Evolutionary conservation across 2,113 vertebrate genomes (phyloP), one percentile per base, ranked within the genome.

Genomic region (Meleagris gallopavo): DNA sequence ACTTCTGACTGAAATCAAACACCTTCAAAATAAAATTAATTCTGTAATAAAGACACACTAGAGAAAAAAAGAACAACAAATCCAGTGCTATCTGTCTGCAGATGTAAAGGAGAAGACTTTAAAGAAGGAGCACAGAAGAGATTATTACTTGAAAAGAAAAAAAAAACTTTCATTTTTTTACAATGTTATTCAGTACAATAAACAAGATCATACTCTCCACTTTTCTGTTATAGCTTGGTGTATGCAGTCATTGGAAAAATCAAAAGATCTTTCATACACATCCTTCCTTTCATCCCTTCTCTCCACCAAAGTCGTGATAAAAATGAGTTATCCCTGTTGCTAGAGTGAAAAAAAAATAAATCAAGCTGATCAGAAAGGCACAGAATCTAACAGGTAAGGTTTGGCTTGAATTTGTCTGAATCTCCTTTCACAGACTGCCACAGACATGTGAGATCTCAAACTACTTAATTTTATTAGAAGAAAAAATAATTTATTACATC

Each of bases 301-400:
- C 90, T 83, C 57, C 66, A 86, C 45, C 8, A 70, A 90, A 92
- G 77, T 88, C 79, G 91, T 86, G 81, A 76, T 24, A 93, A 88
- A 87, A 92, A 94, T 79, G 55, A 94, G 36, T 92, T 76, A 92
- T 58, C 54, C 50, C 75, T 95, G 65, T 83, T 91, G 86, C 92
- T 83, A 91, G 60, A 81, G 83, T 48, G 10, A 85, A 83, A 43
- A 85, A 85, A 91, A 93, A 60, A 55, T 55, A 30, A 54, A 86
- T 78, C 72, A 74, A 74, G 34, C 65, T 67, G 61, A 76, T 88
- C 76, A 91, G 62, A 86, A 96, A 69, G 30, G 43, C 73, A 83
- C 32, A 83, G 21, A 83, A 93, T 43, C 83, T 88, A 78, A 81
- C 14, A 86, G 29, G 38, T 45, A 69, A 83, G 70, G 67, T 52